Evolutionary conservation across 2,888 invertebrate species (phyloP).

Genomic region (Limnephilus auricula): DNA sequence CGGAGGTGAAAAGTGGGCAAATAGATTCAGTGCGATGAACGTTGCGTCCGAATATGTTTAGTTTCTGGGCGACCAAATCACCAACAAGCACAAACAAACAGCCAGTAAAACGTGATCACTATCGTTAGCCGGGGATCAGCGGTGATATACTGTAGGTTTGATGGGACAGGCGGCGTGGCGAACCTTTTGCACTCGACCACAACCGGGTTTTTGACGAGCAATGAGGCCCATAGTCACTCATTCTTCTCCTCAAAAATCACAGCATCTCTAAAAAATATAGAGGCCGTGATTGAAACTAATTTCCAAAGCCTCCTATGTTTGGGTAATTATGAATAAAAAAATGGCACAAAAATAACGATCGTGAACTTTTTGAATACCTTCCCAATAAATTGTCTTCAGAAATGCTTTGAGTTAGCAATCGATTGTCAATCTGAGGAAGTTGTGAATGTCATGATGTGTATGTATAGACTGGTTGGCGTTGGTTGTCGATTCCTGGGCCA

Average conservation of each 20-base stretch:
- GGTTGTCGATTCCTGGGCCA: neutral
- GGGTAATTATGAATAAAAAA: too few relatives aligned
- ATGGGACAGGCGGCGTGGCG: neutral
- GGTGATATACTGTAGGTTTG: slow-evolving; percentile 10
- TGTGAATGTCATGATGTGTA: neutral
- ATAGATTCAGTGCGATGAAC: neutral
- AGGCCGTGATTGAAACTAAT: too few relatives aligned
- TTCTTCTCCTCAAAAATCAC: too few relatives aligned
- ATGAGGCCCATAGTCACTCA: too few relatives aligned
- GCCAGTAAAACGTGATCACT: slow-evolving; percentile 19
- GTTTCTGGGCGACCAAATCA: neutral
- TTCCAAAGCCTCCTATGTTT: too few relatives aligned
- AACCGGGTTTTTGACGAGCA: too few relatives aligned
- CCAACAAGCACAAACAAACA: slow-evolving; percentile 10
- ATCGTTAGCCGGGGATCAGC: slow-evolving; percentile 18
- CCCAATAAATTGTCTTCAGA: too few relatives aligned
- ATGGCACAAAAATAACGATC: too few relatives aligned
- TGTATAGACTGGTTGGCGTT: neutral
- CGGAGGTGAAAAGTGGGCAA: neutral
- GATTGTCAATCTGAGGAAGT: neutral
- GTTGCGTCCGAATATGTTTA: slow-evolving; percentile 2
- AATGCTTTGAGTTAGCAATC: neutral
- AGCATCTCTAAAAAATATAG: too few relatives aligned
- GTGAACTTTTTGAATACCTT: too few relatives aligned
- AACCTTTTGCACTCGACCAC: neutral